phyloP scores from a whole-genome alignment of 2,113 vertebrate genomes.

The Gopherus evgoodei region DNA sequence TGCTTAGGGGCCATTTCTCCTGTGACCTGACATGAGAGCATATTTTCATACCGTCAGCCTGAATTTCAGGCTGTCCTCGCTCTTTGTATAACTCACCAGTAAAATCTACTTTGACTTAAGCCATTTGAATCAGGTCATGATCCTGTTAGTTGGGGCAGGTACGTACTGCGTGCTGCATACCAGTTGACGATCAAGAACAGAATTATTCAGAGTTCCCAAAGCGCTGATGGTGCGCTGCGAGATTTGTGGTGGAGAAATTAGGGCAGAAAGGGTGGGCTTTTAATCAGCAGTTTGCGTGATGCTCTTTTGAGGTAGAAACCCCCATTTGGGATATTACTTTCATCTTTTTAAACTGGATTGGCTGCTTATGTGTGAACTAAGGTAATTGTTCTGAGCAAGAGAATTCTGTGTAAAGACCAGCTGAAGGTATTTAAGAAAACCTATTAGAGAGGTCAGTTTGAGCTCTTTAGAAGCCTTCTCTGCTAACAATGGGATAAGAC shows the following conservation, averaged over 20 bases:
- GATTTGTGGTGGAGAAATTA: background rate
- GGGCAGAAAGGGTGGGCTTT: background rate
- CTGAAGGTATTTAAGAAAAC: background rate
- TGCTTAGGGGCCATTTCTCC: fast-evolving
- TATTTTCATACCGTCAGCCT: background rate
- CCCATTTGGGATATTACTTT: too few relatives aligned
- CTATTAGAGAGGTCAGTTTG: background rate
- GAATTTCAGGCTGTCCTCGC: background rate
- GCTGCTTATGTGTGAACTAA: background rate
- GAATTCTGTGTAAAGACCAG: background rate
- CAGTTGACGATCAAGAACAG: too few relatives aligned
- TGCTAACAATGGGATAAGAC: background rate
- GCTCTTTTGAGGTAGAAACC: background rate
- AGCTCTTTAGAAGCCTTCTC: background rate
- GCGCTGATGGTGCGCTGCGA: fast-evolving
- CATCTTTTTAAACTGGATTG: background rate
- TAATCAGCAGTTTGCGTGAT: background rate
- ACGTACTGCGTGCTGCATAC: background rate
- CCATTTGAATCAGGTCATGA: background rate
- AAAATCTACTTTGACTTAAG: background rate
- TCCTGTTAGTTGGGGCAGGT: background rate
- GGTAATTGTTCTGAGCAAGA: background rate
- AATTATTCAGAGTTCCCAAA: background rate
- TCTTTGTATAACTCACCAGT: fast-evolving
- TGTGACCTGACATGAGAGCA: background rate